These are phyloP conservation scores for Hyperoplus immaculatus DNA, from an alignment of 2,797 vertebrate species.

Conservation along the genomic window DNA sequence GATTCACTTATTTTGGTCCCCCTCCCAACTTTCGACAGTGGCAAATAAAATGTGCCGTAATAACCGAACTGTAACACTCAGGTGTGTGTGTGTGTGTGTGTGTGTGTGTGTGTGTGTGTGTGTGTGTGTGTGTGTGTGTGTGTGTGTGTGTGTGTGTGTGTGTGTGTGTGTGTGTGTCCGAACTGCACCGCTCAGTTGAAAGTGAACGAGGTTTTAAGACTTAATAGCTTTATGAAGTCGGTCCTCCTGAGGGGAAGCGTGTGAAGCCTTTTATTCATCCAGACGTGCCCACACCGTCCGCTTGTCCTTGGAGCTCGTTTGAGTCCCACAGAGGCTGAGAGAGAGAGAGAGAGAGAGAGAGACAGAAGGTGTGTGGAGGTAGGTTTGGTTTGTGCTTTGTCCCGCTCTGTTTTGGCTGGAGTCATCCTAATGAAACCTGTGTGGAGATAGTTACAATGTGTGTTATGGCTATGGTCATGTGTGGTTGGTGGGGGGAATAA, in stretches of 20 bases:
- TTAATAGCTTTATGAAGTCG: not conserved
- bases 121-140: too few species aligned
- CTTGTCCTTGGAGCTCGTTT: constrained; percentile 33
- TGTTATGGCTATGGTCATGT: constrained; percentile 67
- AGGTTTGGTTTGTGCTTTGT: constrained; percentile 33
- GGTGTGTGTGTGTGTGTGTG: too few species aligned
- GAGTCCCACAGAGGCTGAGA: constrained; percentile 43
- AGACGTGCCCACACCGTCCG: not conserved
- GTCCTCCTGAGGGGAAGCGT: not conserved
- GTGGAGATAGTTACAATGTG: not conserved
- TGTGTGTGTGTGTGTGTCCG: too few species aligned
- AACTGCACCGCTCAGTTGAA: too few species aligned
- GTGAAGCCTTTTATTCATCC: not conserved
- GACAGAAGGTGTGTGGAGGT: constrained; percentile 29
- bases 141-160: too few species aligned
- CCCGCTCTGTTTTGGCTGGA: constrained; percentile 70
- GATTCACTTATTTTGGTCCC: too few species aligned
- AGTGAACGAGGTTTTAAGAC: too few species aligned
- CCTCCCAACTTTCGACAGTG: too few species aligned
- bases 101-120: too few species aligned
- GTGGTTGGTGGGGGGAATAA: constrained; percentile 42
- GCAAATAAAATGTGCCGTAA: too few species aligned
- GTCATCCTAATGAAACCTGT: constrained; percentile 38
- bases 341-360: not conserved
- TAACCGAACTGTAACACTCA: too few species aligned